Evolutionary conservation across 2,797 vertebrate genomes (phyloP), one percentile per base, ranked within the genome.

Genomic region (Borostomias antarcticus): DNA sequence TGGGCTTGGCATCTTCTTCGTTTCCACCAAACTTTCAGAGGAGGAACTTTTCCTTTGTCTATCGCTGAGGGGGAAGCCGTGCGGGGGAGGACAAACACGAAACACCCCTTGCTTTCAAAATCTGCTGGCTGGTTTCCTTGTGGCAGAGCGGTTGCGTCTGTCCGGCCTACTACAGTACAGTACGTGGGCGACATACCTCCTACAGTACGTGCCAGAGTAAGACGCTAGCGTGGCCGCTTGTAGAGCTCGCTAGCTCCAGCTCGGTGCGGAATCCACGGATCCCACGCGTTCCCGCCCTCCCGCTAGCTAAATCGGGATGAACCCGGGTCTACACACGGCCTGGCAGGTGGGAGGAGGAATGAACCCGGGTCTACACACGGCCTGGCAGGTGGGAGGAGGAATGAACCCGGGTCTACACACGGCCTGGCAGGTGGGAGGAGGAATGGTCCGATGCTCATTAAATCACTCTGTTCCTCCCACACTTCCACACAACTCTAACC

Each of bases 241-340:
- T n/a, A n/a, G n/a, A n/a, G n/a, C n/a, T n/a, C n/a, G n/a, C n/a
- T n/a, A n/a, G n/a, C n/a, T n/a, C n/a, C n/a, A n/a, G n/a, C n/a
- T n/a, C n/a, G n/a, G n/a, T n/a, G n/a, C n/a, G n/a, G n/a, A n/a
- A n/a, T n/a, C n/a, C 52, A 3, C 35, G 21, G 70, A 74, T 62
- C 72, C 58, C 72, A 81, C 74, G 73, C 62, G 81, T 65, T 76
- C 72, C n/a, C n/a, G n/a, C n/a, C 23, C 73, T 70, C 52, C 76
- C 75, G 75, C 78, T 71, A 68, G 78, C 71, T 79, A 74, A 68
- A 82, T 70, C 77, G 71, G 78, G 69, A 80, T 76, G 72, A 87
- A 80, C 79, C 69, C 43, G 76, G 68, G 67, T 72, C 78, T 76
- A 53, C 75, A 81, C 66, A 77, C 50, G 58, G 28, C 64, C 58